These are phyloP conservation scores for Clavelina lepadiformis DNA, from an alignment of 23 tunicate species.

Conservation along the genomic window DNA sequence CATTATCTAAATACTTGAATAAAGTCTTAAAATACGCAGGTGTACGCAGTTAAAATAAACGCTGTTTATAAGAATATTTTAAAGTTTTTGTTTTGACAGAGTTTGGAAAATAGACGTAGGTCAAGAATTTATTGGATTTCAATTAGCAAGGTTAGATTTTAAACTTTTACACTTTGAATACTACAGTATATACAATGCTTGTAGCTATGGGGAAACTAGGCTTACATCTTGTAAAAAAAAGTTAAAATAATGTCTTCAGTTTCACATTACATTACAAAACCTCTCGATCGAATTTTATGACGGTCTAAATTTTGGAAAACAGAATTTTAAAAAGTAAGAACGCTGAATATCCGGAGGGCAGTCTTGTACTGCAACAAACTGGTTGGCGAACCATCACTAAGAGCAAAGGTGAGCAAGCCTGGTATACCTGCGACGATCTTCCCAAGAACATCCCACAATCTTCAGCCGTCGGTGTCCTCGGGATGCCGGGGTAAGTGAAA, in stretches of 20 bases:
- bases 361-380: slow-evolving; percentile 18
- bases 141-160: slow-evolving; percentile 11
- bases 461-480: slow-evolving; percentile 7
- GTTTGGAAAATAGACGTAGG: neutral
- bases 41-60: neutral
- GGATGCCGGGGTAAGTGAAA: slow-evolving; percentile 30
- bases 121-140: slow-evolving; percentile 7
- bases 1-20: no score
- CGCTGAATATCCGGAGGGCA: slow-evolving; percentile 23
- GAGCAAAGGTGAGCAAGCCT: slow-evolving; percentile 1
- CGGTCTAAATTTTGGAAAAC: neutral
- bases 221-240: neutral
- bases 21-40: neutral
- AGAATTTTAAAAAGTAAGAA: slow-evolving; percentile 19
- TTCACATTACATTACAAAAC: no score
- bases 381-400: slow-evolving; percentile 13
- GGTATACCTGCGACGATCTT: slow-evolving; percentile 14
- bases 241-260: no score
- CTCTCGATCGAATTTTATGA: no score
- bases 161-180: neutral
- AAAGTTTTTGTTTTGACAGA: neutral
- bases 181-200: neutral
- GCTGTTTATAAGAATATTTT: neutral
- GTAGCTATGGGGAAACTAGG: neutral
- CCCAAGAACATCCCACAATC: neutral